phyloP scores from a whole-genome alignment of 2,888 invertebrate species.

The Agrotis ipsilon region DNA sequence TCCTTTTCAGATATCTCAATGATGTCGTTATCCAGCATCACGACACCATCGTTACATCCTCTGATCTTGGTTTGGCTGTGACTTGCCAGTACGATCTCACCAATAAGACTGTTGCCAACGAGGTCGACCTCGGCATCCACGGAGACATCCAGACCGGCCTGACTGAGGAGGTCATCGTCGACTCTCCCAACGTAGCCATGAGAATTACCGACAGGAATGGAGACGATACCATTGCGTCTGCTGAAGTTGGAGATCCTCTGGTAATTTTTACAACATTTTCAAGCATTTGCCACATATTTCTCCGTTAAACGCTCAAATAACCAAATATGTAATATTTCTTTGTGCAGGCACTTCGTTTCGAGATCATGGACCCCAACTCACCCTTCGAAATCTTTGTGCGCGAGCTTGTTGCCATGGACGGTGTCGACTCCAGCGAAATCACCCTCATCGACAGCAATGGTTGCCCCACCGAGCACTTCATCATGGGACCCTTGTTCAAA shows the following conservation, averaged over 20 bases:
- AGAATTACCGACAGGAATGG: slow-evolving; percentile 96
- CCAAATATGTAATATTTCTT: slow-evolving; percentile 73
- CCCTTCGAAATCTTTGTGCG: slow-evolving; percentile 99
- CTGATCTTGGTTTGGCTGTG: slow-evolving; percentile 97
- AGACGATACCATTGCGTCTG: slow-evolving; percentile 95
- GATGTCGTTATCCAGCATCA: slow-evolving; percentile 99
- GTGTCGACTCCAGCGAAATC: slow-evolving; percentile 97
- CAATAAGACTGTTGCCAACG: slow-evolving; percentile 98
- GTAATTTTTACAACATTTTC: slow-evolving; percentile 71
- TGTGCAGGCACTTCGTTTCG: slow-evolving; percentile 95
- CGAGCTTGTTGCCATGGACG: slow-evolving; percentile 98
- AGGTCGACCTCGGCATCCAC: slow-evolving; percentile 96
- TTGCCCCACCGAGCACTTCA: slow-evolving; percentile 98
- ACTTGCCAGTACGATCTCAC: slow-evolving; percentile 98
- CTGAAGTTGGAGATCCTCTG: slow-evolving; percentile 98
- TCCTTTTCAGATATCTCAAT: slow-evolving; percentile 93
- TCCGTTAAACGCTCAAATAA: slow-evolving; percentile 25
- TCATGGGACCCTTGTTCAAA: slow-evolving; percentile 98
- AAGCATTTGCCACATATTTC: not conserved
- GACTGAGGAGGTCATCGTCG: slow-evolving; percentile 97
- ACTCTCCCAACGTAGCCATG: slow-evolving; percentile 98
- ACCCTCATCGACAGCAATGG: slow-evolving; percentile 97
- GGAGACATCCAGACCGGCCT: slow-evolving; percentile 97
- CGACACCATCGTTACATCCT: slow-evolving; percentile 98
- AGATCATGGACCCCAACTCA: slow-evolving; percentile 97